phyloP scores from a whole-genome alignment of 2,797 vertebrate species.

The Aythya fuligula region DNA sequence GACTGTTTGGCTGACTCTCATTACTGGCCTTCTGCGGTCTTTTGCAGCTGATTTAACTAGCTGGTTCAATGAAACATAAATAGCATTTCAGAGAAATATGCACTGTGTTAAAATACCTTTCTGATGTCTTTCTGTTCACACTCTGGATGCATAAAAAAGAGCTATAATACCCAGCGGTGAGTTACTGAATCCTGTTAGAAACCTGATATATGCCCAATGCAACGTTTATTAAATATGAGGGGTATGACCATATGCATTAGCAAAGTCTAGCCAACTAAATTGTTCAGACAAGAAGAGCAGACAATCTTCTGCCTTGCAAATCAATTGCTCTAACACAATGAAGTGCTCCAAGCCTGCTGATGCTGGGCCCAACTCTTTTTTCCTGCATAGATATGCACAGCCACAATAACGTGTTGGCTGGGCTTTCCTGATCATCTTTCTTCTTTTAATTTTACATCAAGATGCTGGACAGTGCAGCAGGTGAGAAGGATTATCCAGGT shows the following conservation, averaged over 20 bases:
- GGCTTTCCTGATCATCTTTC: not conserved
- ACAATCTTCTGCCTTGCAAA: constrained; percentile 40
- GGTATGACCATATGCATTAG: constrained; percentile 28
- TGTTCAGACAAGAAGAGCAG: constrained; percentile 30
- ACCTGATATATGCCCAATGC: not conserved
- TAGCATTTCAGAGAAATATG: constrained; percentile 35
- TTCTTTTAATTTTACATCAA: not conserved
- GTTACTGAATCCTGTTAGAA: not conserved
- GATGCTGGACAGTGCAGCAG: not conserved
- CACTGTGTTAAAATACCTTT: constrained; percentile 9
- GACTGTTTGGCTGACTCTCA: constrained; percentile 25
- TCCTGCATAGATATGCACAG: not conserved
- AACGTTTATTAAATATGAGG: constrained; percentile 42
- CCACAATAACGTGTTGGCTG: not conserved
- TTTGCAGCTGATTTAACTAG: constrained; percentile 37
- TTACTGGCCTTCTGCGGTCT: constrained; percentile 27
- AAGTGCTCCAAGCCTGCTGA: not conserved
- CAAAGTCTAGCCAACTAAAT: constrained; percentile 43
- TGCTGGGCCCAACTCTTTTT: not conserved
- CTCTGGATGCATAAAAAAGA: constrained; percentile 6
- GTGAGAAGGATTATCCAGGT: not conserved
- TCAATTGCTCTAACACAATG: not conserved
- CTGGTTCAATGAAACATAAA: constrained; percentile 66
- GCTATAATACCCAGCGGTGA: not conserved
- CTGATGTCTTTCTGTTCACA: not conserved